Conservation (phyloP, 2,888 invertebrate species). For the Eucriotettix oculatus region DNA sequence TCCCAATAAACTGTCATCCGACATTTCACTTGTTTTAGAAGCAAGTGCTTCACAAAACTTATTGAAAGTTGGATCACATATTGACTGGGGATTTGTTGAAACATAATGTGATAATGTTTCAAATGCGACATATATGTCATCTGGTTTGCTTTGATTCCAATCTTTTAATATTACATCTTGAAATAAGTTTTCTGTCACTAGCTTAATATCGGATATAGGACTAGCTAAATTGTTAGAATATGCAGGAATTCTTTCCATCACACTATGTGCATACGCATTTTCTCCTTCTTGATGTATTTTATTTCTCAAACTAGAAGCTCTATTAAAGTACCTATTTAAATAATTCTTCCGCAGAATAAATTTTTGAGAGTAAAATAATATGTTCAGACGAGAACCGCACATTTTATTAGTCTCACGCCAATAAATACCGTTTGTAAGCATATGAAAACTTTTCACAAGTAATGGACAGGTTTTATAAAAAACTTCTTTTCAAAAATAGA, state of each 20-base stretch:
- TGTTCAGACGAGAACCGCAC: too few relatives aligned
- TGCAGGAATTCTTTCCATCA: conserved; percentile 3
- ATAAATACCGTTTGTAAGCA: too few relatives aligned
- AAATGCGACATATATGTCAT: conserved; percentile 1
- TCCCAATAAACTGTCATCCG: conserved; percentile 36
- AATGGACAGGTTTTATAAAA: too few relatives aligned
- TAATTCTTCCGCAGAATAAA: too few relatives aligned
- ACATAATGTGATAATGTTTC: conserved; percentile 1
- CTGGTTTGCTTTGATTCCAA: conserved; percentile 3
- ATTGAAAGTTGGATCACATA: conserved; percentile 1
- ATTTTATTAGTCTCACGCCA: too few relatives aligned
- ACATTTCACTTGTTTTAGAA: conserved; percentile 35
- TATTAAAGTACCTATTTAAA: too few relatives aligned
- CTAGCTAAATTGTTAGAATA: conserved; percentile 1
- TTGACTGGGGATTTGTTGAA: neutral
- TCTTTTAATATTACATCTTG: neutral
- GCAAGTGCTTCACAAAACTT: conserved; percentile 18
- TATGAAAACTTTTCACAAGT: too few relatives aligned
- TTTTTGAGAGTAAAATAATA: too few relatives aligned
- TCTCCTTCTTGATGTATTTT: conserved; percentile 2
- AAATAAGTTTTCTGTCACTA: conserved; percentile 1
- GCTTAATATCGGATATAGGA: neutral
- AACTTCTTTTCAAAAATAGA: too few relatives aligned
- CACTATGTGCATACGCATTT: conserved; percentile 5
- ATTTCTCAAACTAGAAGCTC: neutral